Evolutionary conservation across 2,797 vertebrate genomes (phyloP).

Genomic region (Crenichthys baileyi): DNA sequence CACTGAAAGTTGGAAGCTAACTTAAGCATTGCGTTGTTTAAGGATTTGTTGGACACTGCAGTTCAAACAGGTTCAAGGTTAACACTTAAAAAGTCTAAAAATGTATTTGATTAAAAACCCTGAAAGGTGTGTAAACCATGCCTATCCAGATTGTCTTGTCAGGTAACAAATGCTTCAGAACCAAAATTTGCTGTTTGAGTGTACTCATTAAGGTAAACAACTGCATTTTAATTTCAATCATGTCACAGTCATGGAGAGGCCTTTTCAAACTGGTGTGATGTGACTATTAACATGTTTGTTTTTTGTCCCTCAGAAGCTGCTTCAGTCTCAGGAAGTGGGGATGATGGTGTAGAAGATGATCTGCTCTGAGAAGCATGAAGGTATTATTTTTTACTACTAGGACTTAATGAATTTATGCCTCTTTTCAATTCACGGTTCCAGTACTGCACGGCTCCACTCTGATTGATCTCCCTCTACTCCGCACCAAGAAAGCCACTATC

Average conservation of each 20-base stretch:
- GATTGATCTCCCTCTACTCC: too few relatives aligned
- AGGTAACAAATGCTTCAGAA: not conserved
- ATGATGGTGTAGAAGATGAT: conserved; percentile 78
- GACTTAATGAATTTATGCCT: not conserved
- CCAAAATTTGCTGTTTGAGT: not conserved
- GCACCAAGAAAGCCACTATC: too few relatives aligned
- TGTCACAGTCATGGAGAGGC: not conserved
- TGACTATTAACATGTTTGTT: not conserved
- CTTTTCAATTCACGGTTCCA: too few relatives aligned
- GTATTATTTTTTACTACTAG: conserved; percentile 10
- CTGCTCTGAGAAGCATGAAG: conserved; percentile 62
- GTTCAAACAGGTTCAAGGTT: not conserved
- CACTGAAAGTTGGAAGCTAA: too few relatives aligned
- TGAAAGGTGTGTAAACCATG: not conserved
- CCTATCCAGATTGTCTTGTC: not conserved
- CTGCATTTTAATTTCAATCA: not conserved
- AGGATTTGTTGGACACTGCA: not conserved
- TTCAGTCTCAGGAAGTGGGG: conserved; percentile 84
- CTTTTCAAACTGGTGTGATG: not conserved
- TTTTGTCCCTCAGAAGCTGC: conserved; percentile 74
- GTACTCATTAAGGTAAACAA: not conserved
- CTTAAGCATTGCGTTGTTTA: not conserved
- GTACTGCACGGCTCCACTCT: too few relatives aligned
- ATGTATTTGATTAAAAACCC: not conserved
- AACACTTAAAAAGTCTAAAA: not conserved